phyloP scores from a whole-genome alignment of 53 echinoderm and acorn worm species.

The Apostichopus leukothele region DNA sequence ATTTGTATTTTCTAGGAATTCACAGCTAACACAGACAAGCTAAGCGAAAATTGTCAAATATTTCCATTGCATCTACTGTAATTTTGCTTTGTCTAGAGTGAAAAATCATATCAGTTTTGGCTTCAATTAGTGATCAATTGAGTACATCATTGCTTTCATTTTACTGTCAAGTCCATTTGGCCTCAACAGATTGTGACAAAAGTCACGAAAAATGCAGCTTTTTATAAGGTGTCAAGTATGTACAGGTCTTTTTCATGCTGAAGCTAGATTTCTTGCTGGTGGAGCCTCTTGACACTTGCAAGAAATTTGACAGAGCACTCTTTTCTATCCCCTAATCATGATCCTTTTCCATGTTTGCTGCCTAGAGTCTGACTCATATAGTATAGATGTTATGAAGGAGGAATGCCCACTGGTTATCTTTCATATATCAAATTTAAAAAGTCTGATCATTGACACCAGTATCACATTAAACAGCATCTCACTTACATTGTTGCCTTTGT shows the following conservation, averaged over 20 bases:
- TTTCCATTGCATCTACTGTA: too few species aligned
- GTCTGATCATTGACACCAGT: not conserved
- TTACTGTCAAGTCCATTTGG: too few species aligned
- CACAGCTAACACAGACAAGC: too few species aligned
- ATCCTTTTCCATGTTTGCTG: not conserved
- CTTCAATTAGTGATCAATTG: too few species aligned
- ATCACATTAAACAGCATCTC: not conserved
- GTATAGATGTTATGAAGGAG: not conserved
- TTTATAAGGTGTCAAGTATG: not conserved
- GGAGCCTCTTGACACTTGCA: conserved; percentile 22
- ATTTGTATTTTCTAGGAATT: too few species aligned
- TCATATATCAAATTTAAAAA: conserved; percentile 15
- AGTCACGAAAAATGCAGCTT: not conserved
- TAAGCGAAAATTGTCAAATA: too few species aligned
- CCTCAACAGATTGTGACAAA: too few species aligned
- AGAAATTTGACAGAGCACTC: conserved; percentile 16
- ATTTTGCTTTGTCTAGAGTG: too few species aligned
- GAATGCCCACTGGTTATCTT: conserved; percentile 19
- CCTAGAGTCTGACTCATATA: conserved; percentile 22
- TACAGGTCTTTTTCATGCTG: not conserved
- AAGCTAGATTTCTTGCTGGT: not conserved
- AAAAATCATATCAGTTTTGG: too few species aligned
- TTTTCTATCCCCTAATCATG: conserved; percentile 25
- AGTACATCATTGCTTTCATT: too few species aligned
- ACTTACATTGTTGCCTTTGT: not conserved